Conservation (phyloP, 1,140 invertebrate genomes). For the Conus ventricosus region DNA sequence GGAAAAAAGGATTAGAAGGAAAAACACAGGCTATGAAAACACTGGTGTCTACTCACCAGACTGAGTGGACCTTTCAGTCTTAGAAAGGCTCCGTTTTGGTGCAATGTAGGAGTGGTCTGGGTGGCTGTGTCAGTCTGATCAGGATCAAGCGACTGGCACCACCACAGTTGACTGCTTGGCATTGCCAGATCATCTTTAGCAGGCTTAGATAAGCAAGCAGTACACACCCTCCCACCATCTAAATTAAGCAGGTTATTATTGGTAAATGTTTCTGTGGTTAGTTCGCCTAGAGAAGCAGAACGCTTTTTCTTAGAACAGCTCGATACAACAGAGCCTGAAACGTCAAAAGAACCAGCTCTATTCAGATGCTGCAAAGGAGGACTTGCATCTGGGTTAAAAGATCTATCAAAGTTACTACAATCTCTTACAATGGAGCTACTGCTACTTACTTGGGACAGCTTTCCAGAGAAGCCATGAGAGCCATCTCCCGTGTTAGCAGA, state of each 20-base stretch:
- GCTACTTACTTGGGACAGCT: conserved; percentile 21
- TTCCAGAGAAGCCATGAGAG: conserved; percentile 29
- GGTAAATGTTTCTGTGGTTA: neutral
- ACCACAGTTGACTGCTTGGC: neutral
- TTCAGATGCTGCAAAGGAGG: neutral
- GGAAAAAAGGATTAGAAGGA: too few species aligned
- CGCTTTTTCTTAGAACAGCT: too few species aligned
- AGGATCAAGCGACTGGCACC: neutral
- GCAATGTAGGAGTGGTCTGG: conserved; percentile 39
- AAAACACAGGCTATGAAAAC: too few species aligned
- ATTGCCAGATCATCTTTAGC: neutral
- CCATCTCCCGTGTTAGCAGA: conserved; percentile 42
- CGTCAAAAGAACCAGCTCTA: conserved; percentile 32
- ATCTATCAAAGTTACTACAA: conserved; percentile 7
- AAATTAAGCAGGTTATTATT: conserved; percentile 23
- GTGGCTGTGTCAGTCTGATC: conserved; percentile 37
- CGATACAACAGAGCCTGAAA: too few species aligned
- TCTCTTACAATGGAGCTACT: neutral
- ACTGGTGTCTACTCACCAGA: conserved; percentile 14
- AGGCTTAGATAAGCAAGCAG: neutral
- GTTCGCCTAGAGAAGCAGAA: too few species aligned
- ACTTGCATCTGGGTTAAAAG: neutral
- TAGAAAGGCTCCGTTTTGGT: conserved; percentile 23
- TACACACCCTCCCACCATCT: conserved; percentile 8
- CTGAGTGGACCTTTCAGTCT: neutral